These are phyloP conservation scores for Dryomyza anilis DNA, from an alignment of 2,888 invertebrate genomes.

Conservation along the genomic window DNA sequence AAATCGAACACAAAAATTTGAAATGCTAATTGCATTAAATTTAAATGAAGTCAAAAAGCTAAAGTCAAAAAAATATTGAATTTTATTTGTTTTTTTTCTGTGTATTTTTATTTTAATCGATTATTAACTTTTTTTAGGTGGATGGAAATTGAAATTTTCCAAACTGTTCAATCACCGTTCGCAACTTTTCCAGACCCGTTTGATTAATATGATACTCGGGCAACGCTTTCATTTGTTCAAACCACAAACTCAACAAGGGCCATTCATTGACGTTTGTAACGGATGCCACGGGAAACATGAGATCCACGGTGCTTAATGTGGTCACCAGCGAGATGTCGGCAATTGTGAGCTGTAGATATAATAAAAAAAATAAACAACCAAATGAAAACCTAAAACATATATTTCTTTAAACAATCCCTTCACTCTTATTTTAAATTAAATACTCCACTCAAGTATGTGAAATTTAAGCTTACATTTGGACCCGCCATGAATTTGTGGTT, in stretches of 20 bases:
- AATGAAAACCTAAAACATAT: not conserved
- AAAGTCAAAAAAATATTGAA: not conserved
- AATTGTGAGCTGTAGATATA: slow-evolving; percentile 52
- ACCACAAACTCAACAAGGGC: slow-evolving; percentile 55
- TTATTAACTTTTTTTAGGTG: not conserved
- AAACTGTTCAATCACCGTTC: slow-evolving; percentile 41
- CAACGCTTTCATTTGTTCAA: slow-evolving; percentile 48
- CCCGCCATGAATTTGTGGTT: slow-evolving; percentile 53
- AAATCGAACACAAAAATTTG: too few species aligned
- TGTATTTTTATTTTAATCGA: not conserved
- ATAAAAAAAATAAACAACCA: not conserved
- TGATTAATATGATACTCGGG: slow-evolving; percentile 51
- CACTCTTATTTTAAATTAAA: not conserved
- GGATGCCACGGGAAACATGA: slow-evolving; percentile 59
- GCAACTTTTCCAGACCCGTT: slow-evolving; percentile 50
- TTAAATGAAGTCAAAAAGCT: too few species aligned
- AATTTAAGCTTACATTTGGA: slow-evolving; percentile 55
- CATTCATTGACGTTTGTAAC: slow-evolving; percentile 46
- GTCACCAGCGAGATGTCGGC: slow-evolving; percentile 62
- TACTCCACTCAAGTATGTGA: too few species aligned
- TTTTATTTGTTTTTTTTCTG: not conserved
- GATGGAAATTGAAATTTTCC: slow-evolving; percentile 52
- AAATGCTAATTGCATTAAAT: too few species aligned
- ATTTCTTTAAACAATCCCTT: not conserved
- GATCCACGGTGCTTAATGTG: slow-evolving; percentile 59